Conservation (phyloP, 2,888 invertebrate species). For the Scaptomyza flava region DNA sequence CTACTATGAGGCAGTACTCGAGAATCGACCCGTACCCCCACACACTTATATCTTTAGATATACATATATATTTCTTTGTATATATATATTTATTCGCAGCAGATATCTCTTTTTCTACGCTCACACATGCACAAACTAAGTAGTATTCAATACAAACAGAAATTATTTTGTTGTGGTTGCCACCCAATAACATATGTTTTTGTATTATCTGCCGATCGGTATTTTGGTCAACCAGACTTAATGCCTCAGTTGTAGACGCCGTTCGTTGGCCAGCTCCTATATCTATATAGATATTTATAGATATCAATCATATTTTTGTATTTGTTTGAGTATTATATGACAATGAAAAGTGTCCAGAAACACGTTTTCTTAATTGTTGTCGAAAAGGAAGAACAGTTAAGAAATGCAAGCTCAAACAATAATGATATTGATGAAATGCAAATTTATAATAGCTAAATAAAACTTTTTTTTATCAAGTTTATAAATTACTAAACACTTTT, state of each 20-base stretch:
- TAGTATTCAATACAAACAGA: slow-evolving; percentile 11
- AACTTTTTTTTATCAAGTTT: background rate
- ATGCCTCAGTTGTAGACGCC: background rate
- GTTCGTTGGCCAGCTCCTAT: background rate
- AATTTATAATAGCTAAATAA: background rate
- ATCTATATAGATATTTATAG: background rate
- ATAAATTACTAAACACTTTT: background rate
- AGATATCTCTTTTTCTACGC: slow-evolving; percentile 29
- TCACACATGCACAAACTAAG: slow-evolving; percentile 3
- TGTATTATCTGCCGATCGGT: slow-evolving; percentile 27
- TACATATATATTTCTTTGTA: no score
- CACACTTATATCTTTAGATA: background rate
- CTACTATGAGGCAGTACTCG: slow-evolving; percentile 24
- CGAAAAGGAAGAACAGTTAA: background rate
- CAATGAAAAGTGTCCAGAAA: slow-evolving; percentile 14
- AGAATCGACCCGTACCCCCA: slow-evolving; percentile 21
- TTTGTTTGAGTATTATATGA: slow-evolving; percentile 5
- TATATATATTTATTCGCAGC: slow-evolving; percentile 6
- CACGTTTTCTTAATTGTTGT: slow-evolving; percentile 22
- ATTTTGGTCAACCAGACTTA: background rate
- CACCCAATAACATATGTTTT: slow-evolving; percentile 62
- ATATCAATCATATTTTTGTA: background rate
- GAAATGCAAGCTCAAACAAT: background rate
- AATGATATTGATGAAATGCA: background rate
- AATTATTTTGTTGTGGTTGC: slow-evolving; percentile 27